Conservation (phyloP, 1,140 invertebrate genomes). For the Cylas formicarius region DNA sequence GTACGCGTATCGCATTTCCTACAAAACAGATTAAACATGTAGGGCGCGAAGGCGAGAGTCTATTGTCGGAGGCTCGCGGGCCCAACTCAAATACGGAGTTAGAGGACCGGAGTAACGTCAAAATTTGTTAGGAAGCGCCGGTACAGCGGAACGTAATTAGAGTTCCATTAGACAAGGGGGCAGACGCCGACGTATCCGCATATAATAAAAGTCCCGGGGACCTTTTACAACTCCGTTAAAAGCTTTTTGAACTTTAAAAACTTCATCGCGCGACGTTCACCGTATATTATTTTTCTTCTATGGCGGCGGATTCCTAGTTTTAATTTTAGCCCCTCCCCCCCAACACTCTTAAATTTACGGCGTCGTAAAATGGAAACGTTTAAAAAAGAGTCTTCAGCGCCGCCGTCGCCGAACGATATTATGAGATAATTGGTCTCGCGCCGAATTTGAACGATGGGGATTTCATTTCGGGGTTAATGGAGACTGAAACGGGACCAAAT, state of each 20-base stretch:
- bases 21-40: no score
- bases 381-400: background rate
- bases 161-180: conserved; percentile 13
- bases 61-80: no score
- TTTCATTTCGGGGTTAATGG: background rate
- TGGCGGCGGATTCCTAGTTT: no score
- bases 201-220: conserved; percentile 12
- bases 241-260: conserved; percentile 15
- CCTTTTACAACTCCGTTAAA: conserved; percentile 9
- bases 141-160: conserved; percentile 9
- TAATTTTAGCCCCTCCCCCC: no score
- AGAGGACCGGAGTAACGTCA: no score
- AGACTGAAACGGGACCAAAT: background rate
- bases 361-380: background rate
- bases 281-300: background rate
- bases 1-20: no score
- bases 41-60: no score
- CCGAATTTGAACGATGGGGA: background rate
- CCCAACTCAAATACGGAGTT: no score
- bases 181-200: conserved; percentile 10
- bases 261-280: conserved; percentile 2
- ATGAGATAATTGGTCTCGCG: background rate
- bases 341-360: background rate
- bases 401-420: background rate
- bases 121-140: background rate